Base-by-base conservation (phyloP, 2,888 invertebrate species). In the Embidobia sp. region DNA sequence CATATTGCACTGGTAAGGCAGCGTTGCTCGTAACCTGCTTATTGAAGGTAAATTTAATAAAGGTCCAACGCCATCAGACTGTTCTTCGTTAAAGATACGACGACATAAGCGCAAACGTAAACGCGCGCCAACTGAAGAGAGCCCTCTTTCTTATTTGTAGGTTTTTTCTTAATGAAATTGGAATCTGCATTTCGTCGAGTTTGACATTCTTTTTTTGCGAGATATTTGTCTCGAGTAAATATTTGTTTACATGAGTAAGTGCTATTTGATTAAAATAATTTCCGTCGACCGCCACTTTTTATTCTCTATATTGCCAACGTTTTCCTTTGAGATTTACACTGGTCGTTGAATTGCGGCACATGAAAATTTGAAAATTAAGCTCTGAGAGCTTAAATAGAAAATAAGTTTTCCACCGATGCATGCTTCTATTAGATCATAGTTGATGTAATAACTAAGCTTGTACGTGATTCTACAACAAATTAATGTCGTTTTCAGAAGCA, bases 401-500 rank as follows among this genome's bases (percentile, higher is more conserved):
- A 55, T 27, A 27, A 40, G 37, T 27, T 26, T 31, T 35, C 18
- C 35, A 35, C 37, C 26, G 37, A 26, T 27, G 35, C n/a, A 18
- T 18, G 22, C 10, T 51, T 51, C 22, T 37, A 13, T 10, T 31
- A 6, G 18, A 11, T 55, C 2, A 16, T 48, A 29, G 13, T 40
- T 33, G 1, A 48, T 33, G 33, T 4, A 46, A 35, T 46, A 59
- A 27, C 26, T 10, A 1, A 16, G n/a, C 15, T 1, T 27, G 19
- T 42, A 10, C 31, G 31, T 49, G 33, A 27, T 42, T 37, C 22
- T 37, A 29, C 53, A 61, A 27, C 22, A 11, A 35, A 48, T 42
- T 42, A 19, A 57, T 57, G 26, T 83, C 85, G 81, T 85, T 92
- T 91, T 53, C 94, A 97, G 98, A 98, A 92, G 98, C 99, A 90